Percentiles rank a stretch among this genome's conserved stretches.
Evolutionary conservation across 2,797 vertebrate species (phyloP).

Genomic region (Balearica regulorum): DNA sequence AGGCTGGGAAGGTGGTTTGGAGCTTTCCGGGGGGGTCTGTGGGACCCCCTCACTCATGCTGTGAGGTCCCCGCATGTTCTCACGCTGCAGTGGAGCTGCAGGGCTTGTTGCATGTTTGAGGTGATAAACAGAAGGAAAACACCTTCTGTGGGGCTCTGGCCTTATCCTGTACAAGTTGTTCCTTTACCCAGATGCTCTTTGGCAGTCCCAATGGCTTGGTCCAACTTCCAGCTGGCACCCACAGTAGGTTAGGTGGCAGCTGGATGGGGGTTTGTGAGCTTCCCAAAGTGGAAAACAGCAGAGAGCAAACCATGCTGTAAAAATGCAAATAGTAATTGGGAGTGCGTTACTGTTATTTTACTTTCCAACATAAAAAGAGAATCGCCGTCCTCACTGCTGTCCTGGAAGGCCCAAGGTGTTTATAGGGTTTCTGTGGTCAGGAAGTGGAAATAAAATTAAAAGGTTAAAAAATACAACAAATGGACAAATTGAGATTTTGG

Average conservation of each 20-base stretch:
- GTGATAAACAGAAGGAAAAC: not conserved
- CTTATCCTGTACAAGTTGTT: not conserved
- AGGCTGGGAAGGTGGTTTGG: not conserved
- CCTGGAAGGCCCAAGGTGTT: not conserved
- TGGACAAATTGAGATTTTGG: not conserved
- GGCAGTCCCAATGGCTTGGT: not conserved
- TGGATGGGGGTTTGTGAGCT: not conserved
- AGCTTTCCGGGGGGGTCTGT: not conserved
- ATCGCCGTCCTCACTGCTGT: not conserved
- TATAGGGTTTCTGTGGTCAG: not conserved
- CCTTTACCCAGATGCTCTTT: not conserved
- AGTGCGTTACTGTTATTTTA: not conserved
- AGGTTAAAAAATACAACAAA: not conserved
- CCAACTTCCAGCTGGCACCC: not conserved
- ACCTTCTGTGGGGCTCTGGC: not conserved
- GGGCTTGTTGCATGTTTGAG: not conserved
- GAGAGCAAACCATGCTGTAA: not conserved
- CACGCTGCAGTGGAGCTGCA: accelerated
- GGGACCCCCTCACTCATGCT: too few species aligned
- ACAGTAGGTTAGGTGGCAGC: not conserved
- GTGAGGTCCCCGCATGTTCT: not conserved
- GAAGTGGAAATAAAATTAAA: not conserved
- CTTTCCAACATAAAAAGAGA: not conserved
- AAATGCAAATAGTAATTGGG: not conserved
- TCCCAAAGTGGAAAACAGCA: not conserved